Evolutionary conservation across 2,113 vertebrate species (phyloP).

Genomic region (Actinemys pallida): DNA sequence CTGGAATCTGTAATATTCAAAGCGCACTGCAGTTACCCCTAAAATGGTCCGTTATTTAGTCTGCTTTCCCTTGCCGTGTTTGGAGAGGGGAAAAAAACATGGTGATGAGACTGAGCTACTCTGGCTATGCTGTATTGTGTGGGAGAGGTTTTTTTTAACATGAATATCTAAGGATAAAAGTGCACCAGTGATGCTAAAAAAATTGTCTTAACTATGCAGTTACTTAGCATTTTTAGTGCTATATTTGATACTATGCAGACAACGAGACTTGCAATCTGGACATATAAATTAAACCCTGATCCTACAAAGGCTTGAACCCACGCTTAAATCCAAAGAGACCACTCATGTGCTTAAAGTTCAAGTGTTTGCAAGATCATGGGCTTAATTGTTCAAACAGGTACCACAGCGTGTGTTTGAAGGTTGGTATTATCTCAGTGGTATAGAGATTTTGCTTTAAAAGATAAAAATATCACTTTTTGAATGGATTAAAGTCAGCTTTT

Average conservation of each 20-base stretch:
- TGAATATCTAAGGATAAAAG: conserved; percentile 70
- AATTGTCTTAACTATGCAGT: conserved; percentile 38
- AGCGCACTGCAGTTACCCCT: not conserved
- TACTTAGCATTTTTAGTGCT: conserved; percentile 59
- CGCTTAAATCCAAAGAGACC: conserved; percentile 49
- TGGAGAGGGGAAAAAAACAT: conserved; percentile 20
- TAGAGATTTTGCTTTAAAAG: conserved; percentile 25
- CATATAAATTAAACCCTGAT: conserved; percentile 65
- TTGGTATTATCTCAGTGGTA: conserved; percentile 15
- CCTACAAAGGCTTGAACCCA: conserved; percentile 65
- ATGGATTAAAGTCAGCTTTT: conserved; percentile 46
- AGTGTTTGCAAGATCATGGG: conserved; percentile 38
- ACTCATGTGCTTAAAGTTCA: conserved; percentile 55
- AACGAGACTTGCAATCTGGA: conserved; percentile 62
- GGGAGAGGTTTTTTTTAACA: conserved; percentile 64
- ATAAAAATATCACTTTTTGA: fast-evolving
- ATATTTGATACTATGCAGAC: conserved; percentile 50
- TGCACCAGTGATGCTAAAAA: conserved; percentile 71
- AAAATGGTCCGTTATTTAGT: not conserved
- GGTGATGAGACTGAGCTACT: conserved; percentile 51
- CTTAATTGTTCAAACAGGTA: conserved; percentile 59
- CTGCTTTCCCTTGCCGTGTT: not conserved
- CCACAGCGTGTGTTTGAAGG: conserved; percentile 39
- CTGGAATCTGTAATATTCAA: not conserved
- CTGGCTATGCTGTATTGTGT: conserved; percentile 63